A percentile compares a stretch with the other conserved stretches of the same genome.
phyloP scores from a whole-genome alignment of 2,113 vertebrate genomes.

The Notothenia rossii region DNA sequence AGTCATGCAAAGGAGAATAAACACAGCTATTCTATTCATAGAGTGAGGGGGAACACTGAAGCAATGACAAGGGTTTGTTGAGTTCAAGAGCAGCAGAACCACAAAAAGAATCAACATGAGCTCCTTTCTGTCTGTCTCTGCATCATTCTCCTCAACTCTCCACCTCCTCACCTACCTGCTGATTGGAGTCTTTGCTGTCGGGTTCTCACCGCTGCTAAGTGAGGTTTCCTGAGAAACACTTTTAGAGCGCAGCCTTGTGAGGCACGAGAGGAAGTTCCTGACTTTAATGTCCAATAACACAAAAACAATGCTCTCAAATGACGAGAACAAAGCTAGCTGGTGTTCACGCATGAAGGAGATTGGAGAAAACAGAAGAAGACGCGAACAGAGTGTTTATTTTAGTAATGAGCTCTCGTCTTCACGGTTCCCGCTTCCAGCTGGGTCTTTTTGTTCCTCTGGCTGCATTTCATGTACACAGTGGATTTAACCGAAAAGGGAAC shows the following conservation, averaged over 20 bases:
- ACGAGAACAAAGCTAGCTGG: conserved; percentile 49
- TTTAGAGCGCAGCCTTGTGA: conserved; percentile 29
- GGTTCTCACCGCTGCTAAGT: conserved; percentile 44
- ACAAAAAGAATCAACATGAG: background rate
- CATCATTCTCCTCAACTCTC: background rate
- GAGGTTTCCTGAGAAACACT: conserved; percentile 45
- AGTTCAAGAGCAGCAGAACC: background rate
- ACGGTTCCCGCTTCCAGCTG: conserved; percentile 55
- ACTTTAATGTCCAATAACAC: conserved; percentile 56
- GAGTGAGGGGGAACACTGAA: background rate
- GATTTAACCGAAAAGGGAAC: conserved; percentile 37
- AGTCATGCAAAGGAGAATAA: too few relatives aligned
- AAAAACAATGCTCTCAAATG: conserved; percentile 39
- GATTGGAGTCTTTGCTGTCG: conserved; percentile 35
- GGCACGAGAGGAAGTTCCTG: conserved; percentile 4
- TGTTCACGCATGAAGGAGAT: conserved; percentile 61
- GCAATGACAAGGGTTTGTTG: background rate
- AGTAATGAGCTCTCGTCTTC: conserved; percentile 68
- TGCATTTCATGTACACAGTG: conserved; percentile 33
- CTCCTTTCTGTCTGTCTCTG: background rate
- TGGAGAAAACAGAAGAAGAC: conserved; percentile 39
- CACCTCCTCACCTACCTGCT: conserved; percentile 24
- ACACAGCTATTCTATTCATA: background rate
- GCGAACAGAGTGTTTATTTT: conserved; percentile 64
- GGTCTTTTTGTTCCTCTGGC: conserved; percentile 53